Base-by-base conservation (phyloP, 2,888 invertebrate genomes). In the Melikaiella ostensackeni region DNA sequence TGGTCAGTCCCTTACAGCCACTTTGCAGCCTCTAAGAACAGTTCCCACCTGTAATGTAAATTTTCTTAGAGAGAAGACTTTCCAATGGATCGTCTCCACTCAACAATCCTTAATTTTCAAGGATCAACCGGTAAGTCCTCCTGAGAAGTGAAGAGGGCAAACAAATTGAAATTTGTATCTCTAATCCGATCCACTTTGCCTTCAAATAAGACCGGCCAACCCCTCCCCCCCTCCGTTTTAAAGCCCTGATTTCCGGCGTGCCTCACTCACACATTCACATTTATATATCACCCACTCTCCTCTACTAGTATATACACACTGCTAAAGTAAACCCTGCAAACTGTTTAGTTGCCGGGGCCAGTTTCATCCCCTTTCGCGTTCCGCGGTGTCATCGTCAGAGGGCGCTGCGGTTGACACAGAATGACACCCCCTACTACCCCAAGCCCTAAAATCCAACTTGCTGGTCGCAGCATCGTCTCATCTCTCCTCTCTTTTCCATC, bases 331-430 rank as follows among this genome's bases (percentile, higher is more conserved):
- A 85, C 79, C 84, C 82, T 74, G 83, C 84, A 81, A 85, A 84
- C 84, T 84, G 84, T 83, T 85, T 79, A 83, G 84, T 86, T 86
- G 85, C 84, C 82, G 82, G 81, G 81, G 83, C 83, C 84, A 83
- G 88, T 87, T 88, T 87, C 89, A 87, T 87, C 91, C 91, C 91
- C 90, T 90, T 90, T 88, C 89, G 86, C 89, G 90, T 90, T 87
- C 86, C 87, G 84, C 88, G 87, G 88, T 91, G 91, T 91, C 91
- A 91, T 91, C 89, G 90, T 90, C 91, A 91, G 91, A 90, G 91
- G 91, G 89, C 88, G 87, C 91, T 91, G 91, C 81, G 89, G 89
- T 89, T 91, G 91, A 91, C 91, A 91, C 89, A 85, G 87, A 89
- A 90, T 88, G 89, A 90, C 90, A 90, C 89, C 88, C 90, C 82